Base-by-base conservation (phyloP, 2,888 invertebrate species). In the Aporophyla lueneburgensis region DNA sequence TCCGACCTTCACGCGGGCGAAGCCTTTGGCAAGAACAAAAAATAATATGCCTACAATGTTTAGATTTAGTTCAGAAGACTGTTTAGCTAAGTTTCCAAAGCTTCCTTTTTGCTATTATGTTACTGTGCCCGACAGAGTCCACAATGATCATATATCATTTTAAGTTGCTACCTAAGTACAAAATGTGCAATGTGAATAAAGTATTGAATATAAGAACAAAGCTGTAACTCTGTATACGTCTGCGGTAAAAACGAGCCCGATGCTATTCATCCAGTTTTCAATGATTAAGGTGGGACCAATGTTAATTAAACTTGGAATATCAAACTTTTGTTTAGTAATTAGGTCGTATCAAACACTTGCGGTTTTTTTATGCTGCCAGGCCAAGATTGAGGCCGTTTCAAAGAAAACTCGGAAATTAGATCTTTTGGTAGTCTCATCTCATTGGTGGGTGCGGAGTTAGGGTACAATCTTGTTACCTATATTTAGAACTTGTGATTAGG, bases 281-380 rank as follows among this genome's bases (percentile, higher is more conserved):
- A 83, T 68, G 62, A 68, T 83, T 78, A 54, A 70, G 56, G 43
- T 51, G 33, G 78, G 21, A 54, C 67, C 27, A 59, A 70, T 54
- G 54, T 83, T 80, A 80, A 80, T 83, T 83, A 71, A 78, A 83
- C 71, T 68, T 80, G 54, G 53, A 72, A 65, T 33, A 61, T 46
- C 71, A 65, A 80, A 80, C 54, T 80, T 80, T 78, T 71, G 78
- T 71, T 71, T 59, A 16, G 72, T 83, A 83, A 83, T 80, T 78
- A 80, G 54, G 43, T 83, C 78, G 63, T 80, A 78, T 59, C 54
- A 19, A 59, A 78, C 80, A 80, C 78, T 83, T 83, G 83, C 63
- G 80, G 59, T 80, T 80, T 80, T 80, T 82, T 33, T 33, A 33
- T 27, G 2, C 27, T n/a, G 16, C 24, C 68, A 63, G 3, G 10